Evolutionary conservation across 1,140 invertebrate genomes (phyloP).

Genomic region (Danaus melanippus): DNA sequence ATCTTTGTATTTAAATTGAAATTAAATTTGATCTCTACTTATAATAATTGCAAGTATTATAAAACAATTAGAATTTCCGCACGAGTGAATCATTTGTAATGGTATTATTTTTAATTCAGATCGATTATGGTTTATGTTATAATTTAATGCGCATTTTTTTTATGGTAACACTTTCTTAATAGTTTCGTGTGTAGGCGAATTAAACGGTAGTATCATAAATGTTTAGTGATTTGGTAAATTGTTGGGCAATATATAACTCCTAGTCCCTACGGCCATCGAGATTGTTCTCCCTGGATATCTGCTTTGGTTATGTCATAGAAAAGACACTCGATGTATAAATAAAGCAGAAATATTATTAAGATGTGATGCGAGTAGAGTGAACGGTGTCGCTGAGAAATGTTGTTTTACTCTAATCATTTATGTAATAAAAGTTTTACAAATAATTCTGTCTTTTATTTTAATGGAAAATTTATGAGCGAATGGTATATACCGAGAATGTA

Average conservation of each 20-base stretch:
- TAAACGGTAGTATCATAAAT: neutral
- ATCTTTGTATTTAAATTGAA: no score
- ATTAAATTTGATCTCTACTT: no score
- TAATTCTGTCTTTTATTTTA: conserved; percentile 22
- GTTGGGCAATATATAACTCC: conserved; percentile 1
- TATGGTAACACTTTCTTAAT: no score
- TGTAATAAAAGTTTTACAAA: conserved; percentile 62
- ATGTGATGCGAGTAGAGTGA: conserved; percentile 37
- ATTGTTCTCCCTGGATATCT: conserved; percentile 10
- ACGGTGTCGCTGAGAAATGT: conserved; percentile 46
- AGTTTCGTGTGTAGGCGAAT: no score
- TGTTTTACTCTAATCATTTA: conserved; percentile 56
- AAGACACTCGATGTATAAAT: conserved; percentile 48
- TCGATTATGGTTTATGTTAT: no score
- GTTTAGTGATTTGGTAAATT: conserved; percentile 5
- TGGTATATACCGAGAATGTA: no score
- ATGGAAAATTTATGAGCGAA: no score
- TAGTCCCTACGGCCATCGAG: conserved; percentile 21
- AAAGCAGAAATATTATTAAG: conserved; percentile 30
- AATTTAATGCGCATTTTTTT: no score
- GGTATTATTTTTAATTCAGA: no score
- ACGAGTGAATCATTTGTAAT: no score
- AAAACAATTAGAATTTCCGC: no score
- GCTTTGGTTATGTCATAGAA: conserved; percentile 14
- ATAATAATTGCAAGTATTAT: no score